Conservation (phyloP, 2,888 invertebrate genomes). For the Mythimna pallens region DNA sequence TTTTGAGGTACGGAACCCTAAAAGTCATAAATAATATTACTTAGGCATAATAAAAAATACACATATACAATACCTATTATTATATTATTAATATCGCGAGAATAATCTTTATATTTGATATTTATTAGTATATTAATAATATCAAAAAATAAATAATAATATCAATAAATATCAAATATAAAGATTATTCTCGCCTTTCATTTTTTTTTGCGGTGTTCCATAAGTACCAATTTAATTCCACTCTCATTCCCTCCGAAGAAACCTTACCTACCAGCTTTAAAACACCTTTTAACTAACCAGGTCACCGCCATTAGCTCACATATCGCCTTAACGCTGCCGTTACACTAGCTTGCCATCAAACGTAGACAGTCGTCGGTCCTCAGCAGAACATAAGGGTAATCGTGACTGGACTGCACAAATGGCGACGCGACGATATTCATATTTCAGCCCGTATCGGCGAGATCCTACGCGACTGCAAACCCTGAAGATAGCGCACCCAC, state of each 20-base stretch:
- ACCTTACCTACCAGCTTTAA: slow-evolving; percentile 10
- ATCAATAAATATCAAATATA: too few species aligned
- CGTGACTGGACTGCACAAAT: slow-evolving; percentile 76
- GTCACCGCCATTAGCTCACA: slow-evolving; percentile 36
- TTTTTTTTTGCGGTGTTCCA: not conserved
- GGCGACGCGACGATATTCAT: slow-evolving; percentile 78
- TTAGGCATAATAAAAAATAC: too few species aligned
- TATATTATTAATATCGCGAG: too few species aligned
- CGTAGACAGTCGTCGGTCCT: slow-evolving; percentile 49
- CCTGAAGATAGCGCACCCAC: slow-evolving; percentile 55
- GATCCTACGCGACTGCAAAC: slow-evolving; percentile 72
- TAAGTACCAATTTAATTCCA: not conserved
- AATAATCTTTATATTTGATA: too few species aligned
- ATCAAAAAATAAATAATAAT: too few species aligned
- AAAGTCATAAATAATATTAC: too few species aligned
- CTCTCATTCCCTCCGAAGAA: slow-evolving; percentile 3
- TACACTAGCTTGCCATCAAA: slow-evolving; percentile 55
- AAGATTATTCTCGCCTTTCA: not conserved
- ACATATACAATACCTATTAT: too few species aligned
- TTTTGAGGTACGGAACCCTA: too few species aligned
- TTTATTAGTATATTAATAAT: too few species aligned
- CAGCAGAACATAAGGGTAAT: slow-evolving; percentile 69
- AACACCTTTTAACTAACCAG: slow-evolving; percentile 42
- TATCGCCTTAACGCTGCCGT: slow-evolving; percentile 47
- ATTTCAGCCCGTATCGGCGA: slow-evolving; percentile 77